Conservation (phyloP, 2,797 vertebrate genomes). For the Serranus cabrilla region DNA sequence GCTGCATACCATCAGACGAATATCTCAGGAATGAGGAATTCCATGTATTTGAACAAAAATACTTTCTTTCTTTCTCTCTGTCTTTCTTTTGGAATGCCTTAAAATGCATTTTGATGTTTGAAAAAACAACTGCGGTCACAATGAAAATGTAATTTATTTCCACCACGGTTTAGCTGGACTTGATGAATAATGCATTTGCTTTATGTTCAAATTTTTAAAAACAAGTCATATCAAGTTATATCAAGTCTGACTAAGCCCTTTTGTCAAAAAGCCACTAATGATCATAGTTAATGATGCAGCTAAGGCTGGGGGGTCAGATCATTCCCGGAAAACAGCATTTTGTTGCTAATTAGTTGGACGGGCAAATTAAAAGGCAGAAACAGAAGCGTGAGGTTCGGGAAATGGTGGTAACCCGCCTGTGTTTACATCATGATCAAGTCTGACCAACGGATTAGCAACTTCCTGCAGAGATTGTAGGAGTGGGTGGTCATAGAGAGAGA, state of each 20-base stretch:
- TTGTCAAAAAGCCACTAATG: constrained; percentile 41
- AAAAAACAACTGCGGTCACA: constrained; percentile 12
- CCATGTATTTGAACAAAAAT: not conserved
- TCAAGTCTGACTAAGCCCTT: constrained; percentile 15
- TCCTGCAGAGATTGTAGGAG: constrained; percentile 56
- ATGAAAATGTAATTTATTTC: constrained; percentile 11
- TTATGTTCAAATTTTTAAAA: not conserved
- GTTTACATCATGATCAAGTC: constrained; percentile 67
- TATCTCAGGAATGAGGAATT: constrained; percentile 1
- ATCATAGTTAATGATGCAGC: constrained; percentile 49
- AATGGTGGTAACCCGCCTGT: constrained; percentile 39
- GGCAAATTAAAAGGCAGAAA: constrained; percentile 51
- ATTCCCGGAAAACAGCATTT: constrained; percentile 30
- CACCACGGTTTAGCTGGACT: constrained; percentile 9
- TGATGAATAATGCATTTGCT: constrained; percentile 10
- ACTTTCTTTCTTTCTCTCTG: not conserved
- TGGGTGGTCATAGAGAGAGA: constrained; percentile 43
- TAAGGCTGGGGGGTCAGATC: constrained; percentile 39
- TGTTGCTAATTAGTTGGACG: constrained; percentile 39
- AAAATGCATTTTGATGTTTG: constrained; percentile 1
- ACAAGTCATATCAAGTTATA: constrained; percentile 19
- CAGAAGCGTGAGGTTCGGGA: constrained; percentile 39
- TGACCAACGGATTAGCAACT: constrained; percentile 60
- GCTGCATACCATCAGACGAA: not conserved
- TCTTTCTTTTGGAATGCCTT: not conserved